A percentile compares a stretch with the other conserved stretches of the same genome.
These are phyloP conservation scores for Urocynchramus pylzowi DNA, from an alignment of 2,113 vertebrate genomes.

Conservation along the genomic window DNA sequence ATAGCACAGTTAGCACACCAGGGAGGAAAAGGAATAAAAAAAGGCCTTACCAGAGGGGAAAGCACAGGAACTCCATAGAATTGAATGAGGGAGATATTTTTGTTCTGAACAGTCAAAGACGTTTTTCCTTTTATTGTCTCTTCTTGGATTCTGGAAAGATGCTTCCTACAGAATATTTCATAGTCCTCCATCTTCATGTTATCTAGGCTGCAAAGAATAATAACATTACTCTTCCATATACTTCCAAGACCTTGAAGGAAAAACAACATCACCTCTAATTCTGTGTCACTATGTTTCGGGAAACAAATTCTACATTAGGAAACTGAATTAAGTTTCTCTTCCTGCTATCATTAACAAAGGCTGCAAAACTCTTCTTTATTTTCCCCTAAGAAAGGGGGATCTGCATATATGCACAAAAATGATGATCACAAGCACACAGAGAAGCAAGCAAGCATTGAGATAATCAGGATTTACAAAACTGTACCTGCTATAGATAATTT, in stretches of 20 bases:
- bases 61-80: slow-evolving; percentile 85
- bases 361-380: not conserved
- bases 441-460: not conserved
- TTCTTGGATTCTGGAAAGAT: slow-evolving; percentile 75
- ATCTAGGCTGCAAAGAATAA: not conserved
- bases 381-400: not conserved
- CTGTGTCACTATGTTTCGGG: not conserved
- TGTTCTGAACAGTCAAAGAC: slow-evolving; percentile 34
- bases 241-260: not conserved
- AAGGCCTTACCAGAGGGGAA: slow-evolving; percentile 82
- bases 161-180: slow-evolving; percentile 83
- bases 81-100: slow-evolving; percentile 76
- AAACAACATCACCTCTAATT: not conserved
- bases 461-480: not conserved
- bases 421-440: not conserved
- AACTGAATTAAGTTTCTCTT: not conserved
- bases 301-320: not conserved
- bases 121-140: slow-evolving; percentile 50
- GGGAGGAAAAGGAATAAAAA: not conserved
- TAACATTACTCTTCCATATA: not conserved
- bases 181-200: slow-evolving; percentile 85
- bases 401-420: not conserved
- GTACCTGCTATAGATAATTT: not conserved
- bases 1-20: not conserved
- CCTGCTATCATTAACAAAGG: not conserved